These are phyloP conservation scores for Diabrotica balteata DNA, from an alignment of 2,888 invertebrate species.

Conservation along the genomic window DNA sequence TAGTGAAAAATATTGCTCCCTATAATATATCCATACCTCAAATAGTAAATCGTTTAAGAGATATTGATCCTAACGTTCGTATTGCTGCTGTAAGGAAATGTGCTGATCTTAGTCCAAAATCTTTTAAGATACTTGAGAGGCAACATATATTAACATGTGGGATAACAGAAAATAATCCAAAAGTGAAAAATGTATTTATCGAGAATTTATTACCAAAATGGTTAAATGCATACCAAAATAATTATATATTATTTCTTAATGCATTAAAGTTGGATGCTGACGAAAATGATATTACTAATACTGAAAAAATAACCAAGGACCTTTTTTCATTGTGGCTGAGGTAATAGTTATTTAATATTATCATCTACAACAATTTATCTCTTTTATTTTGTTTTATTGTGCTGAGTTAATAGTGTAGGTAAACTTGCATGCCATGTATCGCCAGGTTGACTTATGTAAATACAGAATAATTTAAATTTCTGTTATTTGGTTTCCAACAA, in stretches of 20 bases:
- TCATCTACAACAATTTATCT: too few species aligned
- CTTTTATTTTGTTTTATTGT: too few species aligned
- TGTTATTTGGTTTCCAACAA: too few species aligned
- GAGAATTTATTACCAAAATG: conserved; percentile 74
- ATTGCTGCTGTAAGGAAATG: conserved; percentile 61
- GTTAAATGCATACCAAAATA: conserved; percentile 75
- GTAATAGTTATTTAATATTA: conserved; percentile 49
- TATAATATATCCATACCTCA: conserved; percentile 39
- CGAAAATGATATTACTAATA: conserved; percentile 68
- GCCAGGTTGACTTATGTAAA: too few species aligned
- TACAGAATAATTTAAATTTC: too few species aligned
- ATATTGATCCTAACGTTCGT: conserved; percentile 79
- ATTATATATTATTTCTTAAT: conserved; percentile 73
- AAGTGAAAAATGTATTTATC: conserved; percentile 61
- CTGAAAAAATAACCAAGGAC: conserved; percentile 63
- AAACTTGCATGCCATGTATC: too few species aligned
- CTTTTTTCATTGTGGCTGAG: conserved; percentile 65
- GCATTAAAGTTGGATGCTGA: conserved; percentile 76
- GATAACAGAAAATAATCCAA: conserved; percentile 67
- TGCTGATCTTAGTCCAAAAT: conserved; percentile 43
- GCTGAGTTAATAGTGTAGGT: too few species aligned
- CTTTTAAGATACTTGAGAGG: conserved; percentile 70
- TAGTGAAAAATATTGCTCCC: conserved; percentile 45
- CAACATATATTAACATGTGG: conserved; percentile 69
- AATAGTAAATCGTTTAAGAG: conserved; percentile 72